Conservation (phyloP, 1,140 invertebrate species). For the Aphelenchoides avenae region DNA sequence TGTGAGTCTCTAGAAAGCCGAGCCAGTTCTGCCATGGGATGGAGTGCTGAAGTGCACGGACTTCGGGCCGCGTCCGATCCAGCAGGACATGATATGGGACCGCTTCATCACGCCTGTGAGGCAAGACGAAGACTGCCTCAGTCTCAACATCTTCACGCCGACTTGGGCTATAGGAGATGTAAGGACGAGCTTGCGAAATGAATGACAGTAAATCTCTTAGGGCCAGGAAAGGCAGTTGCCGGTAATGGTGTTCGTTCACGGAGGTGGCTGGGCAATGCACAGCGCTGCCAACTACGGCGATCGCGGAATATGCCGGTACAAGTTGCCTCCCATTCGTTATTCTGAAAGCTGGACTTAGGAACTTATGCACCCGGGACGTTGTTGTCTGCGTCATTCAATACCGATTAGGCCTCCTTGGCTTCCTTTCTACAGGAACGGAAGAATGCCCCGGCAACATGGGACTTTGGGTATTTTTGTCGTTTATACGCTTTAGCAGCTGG, state of each 20-base stretch:
- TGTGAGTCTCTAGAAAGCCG: neutral
- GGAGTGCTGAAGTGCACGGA: constrained; percentile 26
- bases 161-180: constrained; percentile 7
- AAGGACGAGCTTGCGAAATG: neutral
- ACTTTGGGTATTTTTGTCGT: constrained; percentile 61
- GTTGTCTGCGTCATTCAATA: constrained; percentile 95
- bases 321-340: constrained; percentile 13
- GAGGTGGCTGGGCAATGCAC: constrained; percentile 33
- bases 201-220: constrained; percentile 21
- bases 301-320: constrained; percentile 37
- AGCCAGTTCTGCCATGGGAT: constrained; percentile 21
- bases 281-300: constrained; percentile 39
- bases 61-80: constrained; percentile 32
- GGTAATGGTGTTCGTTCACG: constrained; percentile 40
- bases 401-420: constrained; percentile 76
- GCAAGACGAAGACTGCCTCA: constrained; percentile 31
- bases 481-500: neutral
- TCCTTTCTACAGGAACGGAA: constrained; percentile 67
- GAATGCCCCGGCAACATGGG: constrained; percentile 89
- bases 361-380: constrained; percentile 72
- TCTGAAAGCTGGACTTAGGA: constrained; percentile 18
- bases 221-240: constrained; percentile 15
- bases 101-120: constrained; percentile 24
- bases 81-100: constrained; percentile 30
- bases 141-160: constrained; percentile 29